A percentile compares a stretch with the other conserved stretches of the same genome.
Conservation (phyloP, 2,797 vertebrate species). For the Macropus fuliginosus region DNA sequence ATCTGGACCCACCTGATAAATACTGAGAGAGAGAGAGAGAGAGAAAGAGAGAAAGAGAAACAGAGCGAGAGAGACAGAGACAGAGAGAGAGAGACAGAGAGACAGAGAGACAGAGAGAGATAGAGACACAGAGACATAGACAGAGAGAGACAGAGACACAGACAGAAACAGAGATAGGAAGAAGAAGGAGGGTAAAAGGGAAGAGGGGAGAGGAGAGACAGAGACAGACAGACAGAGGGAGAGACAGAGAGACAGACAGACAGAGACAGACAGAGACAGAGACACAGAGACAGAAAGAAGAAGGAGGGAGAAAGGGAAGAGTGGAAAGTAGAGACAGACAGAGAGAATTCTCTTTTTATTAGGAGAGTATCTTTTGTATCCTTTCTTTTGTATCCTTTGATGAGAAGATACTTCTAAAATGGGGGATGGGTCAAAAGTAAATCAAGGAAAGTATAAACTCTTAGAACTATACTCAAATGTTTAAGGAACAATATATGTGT, state of each 20-base stretch:
- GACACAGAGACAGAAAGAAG: no score
- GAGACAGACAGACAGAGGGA: neutral
- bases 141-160: no score
- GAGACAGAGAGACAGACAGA: neutral
- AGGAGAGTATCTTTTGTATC: conserved; percentile 49
- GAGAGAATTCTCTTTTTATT: neutral
- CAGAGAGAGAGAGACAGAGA: no score
- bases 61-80: no score
- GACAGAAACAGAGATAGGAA: no score
- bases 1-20: neutral
- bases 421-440: neutral
- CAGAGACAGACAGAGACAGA: no score
- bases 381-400: neutral
- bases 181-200: neutral
- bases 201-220: neutral
- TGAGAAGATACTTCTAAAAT: neutral
- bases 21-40: neutral
- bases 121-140: no score
- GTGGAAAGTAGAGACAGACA: neutral
- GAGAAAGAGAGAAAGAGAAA: no score
- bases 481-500: neutral
- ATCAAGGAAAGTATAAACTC: neutral
- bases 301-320: neutral
- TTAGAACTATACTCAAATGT: neutral
- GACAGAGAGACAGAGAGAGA: neutral